phyloP scores from a whole-genome alignment of 1,140 invertebrate species.

The Neodiprion pinetum region DNA sequence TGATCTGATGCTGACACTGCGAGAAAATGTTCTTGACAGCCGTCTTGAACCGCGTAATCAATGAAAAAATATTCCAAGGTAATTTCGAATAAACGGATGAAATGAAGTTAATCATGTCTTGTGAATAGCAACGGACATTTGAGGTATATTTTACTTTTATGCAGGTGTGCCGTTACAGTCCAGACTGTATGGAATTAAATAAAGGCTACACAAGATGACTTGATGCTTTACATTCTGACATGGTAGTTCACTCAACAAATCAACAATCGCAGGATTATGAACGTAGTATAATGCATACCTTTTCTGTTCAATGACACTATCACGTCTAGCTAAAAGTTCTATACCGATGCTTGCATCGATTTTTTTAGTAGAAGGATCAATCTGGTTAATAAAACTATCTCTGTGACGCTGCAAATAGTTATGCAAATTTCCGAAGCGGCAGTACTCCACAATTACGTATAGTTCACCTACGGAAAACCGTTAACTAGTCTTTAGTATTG shows the following conservation, averaged over 20 bases:
- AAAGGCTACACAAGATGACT: too few species aligned
- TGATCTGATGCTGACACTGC: conserved; percentile 51
- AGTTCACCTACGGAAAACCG: conserved; percentile 72
- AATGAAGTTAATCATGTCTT: too few species aligned
- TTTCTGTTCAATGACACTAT: background rate
- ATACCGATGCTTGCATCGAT: conserved; percentile 71
- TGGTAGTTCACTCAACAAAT: background rate
- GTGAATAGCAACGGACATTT: too few species aligned
- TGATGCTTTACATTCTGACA: too few species aligned
- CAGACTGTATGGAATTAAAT: too few species aligned
- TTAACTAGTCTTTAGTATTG: too few species aligned
- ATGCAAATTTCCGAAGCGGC: conserved; percentile 87
- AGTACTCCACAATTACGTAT: conserved; percentile 93
- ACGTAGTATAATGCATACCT: background rate
- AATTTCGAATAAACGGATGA: too few species aligned
- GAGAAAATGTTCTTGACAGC: conserved; percentile 62
- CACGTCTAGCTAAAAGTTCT: conserved; percentile 63
- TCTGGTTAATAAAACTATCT: conserved; percentile 81
- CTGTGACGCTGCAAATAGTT: conserved; percentile 83
- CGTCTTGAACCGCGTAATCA: conserved; percentile 57
- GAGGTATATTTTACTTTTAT: too few species aligned
- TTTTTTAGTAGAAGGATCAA: conserved; percentile 70
- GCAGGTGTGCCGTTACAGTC: too few species aligned
- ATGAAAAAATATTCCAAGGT: too few species aligned
- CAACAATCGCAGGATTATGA: background rate